phyloP scores from a whole-genome alignment of 2,113 vertebrate genomes.

The Nothoprocta perdicaria region DNA sequence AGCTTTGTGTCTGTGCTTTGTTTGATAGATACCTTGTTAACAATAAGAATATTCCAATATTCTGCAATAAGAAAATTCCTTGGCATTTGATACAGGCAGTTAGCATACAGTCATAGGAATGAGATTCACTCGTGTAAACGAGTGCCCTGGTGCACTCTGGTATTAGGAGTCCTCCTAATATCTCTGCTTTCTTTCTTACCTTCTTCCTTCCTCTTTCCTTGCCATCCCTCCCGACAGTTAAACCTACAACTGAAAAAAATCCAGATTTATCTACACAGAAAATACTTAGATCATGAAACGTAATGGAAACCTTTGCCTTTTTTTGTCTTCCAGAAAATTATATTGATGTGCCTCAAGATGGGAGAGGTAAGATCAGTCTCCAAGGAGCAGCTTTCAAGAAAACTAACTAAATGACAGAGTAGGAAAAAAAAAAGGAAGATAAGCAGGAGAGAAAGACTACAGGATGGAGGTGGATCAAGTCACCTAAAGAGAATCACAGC shows the following conservation, averaged over 20 bases:
- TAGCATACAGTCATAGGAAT: not conserved
- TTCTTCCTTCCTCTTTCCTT: not conserved
- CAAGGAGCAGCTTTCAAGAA: constrained; percentile 55
- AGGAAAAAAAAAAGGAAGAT: not conserved
- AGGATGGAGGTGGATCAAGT: not conserved
- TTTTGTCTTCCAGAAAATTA: constrained; percentile 69
- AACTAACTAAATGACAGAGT: not conserved
- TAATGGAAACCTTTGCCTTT: not conserved
- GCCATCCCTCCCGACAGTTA: not conserved
- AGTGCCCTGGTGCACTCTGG: not conserved
- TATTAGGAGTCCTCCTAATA: not conserved
- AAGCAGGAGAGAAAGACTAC: not conserved
- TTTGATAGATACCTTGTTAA: not conserved
- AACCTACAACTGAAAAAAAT: not conserved
- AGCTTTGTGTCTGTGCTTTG: not conserved
- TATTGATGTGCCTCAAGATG: constrained; percentile 79
- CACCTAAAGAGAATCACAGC: constrained; percentile 13
- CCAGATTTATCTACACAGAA: not conserved
- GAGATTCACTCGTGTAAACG: not conserved
- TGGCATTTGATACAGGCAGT: not conserved
- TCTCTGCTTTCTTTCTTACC: not conserved
- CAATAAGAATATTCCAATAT: not conserved
- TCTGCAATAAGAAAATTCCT: not conserved
- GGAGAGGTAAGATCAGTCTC: constrained; percentile 62
- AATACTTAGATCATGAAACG: not conserved